Base-by-base conservation (phyloP, 2,888 invertebrate genomes). In the Tenthredo amoena region DNA sequence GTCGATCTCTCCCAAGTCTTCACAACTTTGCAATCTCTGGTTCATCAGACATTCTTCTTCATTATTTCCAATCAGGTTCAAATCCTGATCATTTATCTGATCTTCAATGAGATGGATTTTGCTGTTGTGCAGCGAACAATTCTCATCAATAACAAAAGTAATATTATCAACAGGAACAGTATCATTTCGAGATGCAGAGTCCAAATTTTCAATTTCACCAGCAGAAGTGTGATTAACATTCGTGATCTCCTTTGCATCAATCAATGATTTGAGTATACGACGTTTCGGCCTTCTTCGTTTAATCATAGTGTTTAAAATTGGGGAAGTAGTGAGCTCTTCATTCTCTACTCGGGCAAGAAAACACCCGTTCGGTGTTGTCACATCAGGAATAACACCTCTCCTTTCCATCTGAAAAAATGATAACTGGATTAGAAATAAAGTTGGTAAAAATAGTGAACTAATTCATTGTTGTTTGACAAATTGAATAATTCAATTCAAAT, bases 221-320 rank as follows among this genome's bases (percentile, higher is more conserved):
- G 26, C 34, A 37, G 15, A 71, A 18, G 2, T 74, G 9, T 47
- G 43, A 37, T 18, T 12, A 74, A 10, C 50, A 21, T 77, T 50
- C 18, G 26, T 31, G n/a, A 9, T 31, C 6, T 77, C 40, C 9
- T 50, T 77, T 5, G 62, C 37, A 21, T 81, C 81, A 21, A 40
- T 84, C 72, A 82, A 34, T 55, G 88, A 72, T 83, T 88, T 88
- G 21, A 92, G 89, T 85, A 92, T 91, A 74, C 89, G 87, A 40
- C 91, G 88, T 84, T 90, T 91, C 0, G 88, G 87, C 21, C 87
- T 86, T 76, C 85, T 85, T 76, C 87, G 86, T 58, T 71, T 34
- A 47, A 86, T 90, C 85, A 87, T 90, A 12, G 74, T 88, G 10
- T 85, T 86, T 12, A 91, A 87, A 26, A 90, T 84, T 43, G 91